These are phyloP conservation scores for Mythimna lalbum DNA, from an alignment of 2,888 invertebrate species.

Conservation along the genomic window DNA sequence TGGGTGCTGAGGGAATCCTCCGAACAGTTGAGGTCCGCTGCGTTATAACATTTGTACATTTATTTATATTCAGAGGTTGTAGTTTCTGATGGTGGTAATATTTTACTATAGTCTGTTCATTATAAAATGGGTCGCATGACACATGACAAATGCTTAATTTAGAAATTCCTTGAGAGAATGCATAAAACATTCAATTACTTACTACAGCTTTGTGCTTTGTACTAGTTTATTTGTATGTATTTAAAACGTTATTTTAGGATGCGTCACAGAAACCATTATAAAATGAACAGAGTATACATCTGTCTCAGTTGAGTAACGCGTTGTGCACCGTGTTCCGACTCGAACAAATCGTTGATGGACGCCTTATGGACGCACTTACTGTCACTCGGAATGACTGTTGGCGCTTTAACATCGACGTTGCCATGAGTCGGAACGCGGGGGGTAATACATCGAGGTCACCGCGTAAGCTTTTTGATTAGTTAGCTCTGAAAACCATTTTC, in stretches of 20 bases:
- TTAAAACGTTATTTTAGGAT: background rate
- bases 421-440: too few species aligned
- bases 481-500: too few species aligned
- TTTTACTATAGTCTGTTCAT: background rate
- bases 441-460: too few species aligned
- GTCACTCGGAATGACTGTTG: too few species aligned
- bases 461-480: too few species aligned
- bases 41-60: constrained; percentile 74
- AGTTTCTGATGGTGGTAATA: constrained; percentile 24
- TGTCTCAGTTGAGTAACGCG: background rate
- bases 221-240: too few species aligned
- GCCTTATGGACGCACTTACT: too few species aligned
- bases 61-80: constrained; percentile 48
- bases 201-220: too few species aligned
- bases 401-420: too few species aligned
- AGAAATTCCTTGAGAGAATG: too few species aligned
- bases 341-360: too few species aligned
- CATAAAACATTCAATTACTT: too few species aligned
- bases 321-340: background rate
- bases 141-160: background rate
- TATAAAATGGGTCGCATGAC: background rate
- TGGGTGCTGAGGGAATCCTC: constrained; percentile 95
- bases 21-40: constrained; percentile 95
- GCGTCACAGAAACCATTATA: background rate
- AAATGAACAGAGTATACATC: background rate